phyloP scores from a whole-genome alignment of 1,140 invertebrate species.

The Bombus confusus region DNA sequence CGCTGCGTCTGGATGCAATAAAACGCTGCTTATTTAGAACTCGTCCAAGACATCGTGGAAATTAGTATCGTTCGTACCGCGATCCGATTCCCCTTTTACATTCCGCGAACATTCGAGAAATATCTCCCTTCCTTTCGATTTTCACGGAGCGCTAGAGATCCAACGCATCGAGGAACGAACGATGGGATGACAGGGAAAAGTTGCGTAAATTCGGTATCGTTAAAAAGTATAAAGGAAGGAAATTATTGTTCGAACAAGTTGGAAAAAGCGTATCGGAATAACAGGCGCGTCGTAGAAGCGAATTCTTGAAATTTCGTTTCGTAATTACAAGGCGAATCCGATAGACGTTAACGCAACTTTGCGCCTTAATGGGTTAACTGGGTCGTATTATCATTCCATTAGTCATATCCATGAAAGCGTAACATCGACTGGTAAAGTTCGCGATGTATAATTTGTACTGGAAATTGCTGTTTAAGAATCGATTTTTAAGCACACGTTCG shows the following conservation, averaged over 20 bases:
- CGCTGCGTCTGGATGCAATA: background rate
- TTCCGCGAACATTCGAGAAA: background rate
- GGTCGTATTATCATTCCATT: background rate
- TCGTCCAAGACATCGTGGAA: background rate
- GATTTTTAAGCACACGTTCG: conserved; percentile 31
- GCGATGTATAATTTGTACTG: background rate
- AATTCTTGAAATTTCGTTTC: no score
- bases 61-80: conserved; percentile 18
- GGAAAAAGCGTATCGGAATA: no score
- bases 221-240: fast-evolving
- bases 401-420: background rate
- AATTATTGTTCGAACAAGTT: no score
- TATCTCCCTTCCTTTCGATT: no score
- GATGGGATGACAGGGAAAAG: no score
- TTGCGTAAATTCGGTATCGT: no score
- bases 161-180: no score
- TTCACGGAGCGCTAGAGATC: no score
- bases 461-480: conserved; percentile 35
- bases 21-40: background rate
- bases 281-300: no score
- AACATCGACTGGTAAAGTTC: background rate
- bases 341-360: no score
- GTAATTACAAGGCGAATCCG: background rate
- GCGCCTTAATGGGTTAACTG: no score
- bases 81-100: background rate